Evolutionary conservation across 2,888 invertebrate species (phyloP).

Genomic region (Bellardia bayeri): DNA sequence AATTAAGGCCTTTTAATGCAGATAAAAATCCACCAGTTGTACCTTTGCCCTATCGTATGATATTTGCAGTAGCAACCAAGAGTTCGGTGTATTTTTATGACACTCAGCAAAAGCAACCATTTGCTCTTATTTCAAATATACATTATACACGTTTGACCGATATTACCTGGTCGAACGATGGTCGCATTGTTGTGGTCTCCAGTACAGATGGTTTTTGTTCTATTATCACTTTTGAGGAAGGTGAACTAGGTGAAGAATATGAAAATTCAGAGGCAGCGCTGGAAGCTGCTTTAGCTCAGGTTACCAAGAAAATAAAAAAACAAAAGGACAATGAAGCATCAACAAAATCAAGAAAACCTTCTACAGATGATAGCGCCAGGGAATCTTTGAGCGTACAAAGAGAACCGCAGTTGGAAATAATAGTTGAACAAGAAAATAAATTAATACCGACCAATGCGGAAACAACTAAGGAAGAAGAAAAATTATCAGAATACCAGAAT

Average conservation of each 20-base stretch:
- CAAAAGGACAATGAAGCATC: slow-evolving; percentile 74
- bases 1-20: slow-evolving; percentile 84
- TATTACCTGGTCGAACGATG: slow-evolving; percentile 94
- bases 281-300: slow-evolving; percentile 76
- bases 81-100: slow-evolving; percentile 94
- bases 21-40: slow-evolving; percentile 86
- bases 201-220: slow-evolving; percentile 97
- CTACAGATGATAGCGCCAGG: slow-evolving; percentile 74
- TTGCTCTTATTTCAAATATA: slow-evolving; percentile 92
- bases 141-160: slow-evolving; percentile 96
- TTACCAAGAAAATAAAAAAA: slow-evolving; percentile 75
- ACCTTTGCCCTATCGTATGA: slow-evolving; percentile 90
- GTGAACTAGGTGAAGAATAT: slow-evolving; percentile 88
- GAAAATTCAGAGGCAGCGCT: slow-evolving; percentile 80
- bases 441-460: background rate
- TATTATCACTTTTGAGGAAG: slow-evolving; percentile 89
- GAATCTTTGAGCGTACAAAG: slow-evolving; percentile 14
- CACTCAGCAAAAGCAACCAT: slow-evolving; percentile 92
- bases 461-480: background rate
- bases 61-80: slow-evolving; percentile 96
- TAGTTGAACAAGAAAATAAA: slow-evolving; percentile 31
- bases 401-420: slow-evolving; percentile 48
- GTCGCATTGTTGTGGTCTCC: slow-evolving; percentile 89
- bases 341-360: slow-evolving; percentile 71
- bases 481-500: background rate